These are phyloP conservation scores for Myiopsitta monachus DNA, from an alignment of 2,113 vertebrate genomes.

Conservation along the genomic window DNA sequence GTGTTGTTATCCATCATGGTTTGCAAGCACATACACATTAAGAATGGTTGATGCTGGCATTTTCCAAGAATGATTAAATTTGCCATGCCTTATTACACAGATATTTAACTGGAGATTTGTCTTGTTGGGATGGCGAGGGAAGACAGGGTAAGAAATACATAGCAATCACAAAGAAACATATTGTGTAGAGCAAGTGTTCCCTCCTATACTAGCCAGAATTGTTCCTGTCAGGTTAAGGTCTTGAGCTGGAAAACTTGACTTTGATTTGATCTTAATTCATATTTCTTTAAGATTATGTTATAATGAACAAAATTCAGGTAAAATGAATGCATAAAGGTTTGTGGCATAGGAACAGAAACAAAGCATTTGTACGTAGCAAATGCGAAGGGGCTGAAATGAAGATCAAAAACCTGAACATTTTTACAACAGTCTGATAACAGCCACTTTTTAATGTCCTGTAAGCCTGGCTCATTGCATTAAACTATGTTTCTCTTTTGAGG, in stretches of 20 bases:
- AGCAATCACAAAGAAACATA: neutral
- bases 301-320: neutral
- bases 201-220: neutral
- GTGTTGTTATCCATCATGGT: neutral
- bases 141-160: fast-evolving
- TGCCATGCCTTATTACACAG: neutral
- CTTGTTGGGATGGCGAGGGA: neutral
- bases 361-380: neutral
- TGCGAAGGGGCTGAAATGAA: neutral
- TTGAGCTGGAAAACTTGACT: neutral
- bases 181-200: neutral
- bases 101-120: neutral
- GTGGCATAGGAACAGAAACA: neutral
- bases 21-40: neutral
- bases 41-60: neutral
- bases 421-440: neutral
- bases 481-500: neutral
- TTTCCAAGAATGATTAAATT: neutral
- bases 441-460: neutral
- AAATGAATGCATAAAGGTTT: neutral
- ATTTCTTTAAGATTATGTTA: neutral
- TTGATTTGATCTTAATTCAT: neutral
- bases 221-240: neutral
- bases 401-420: neutral
- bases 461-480: neutral